Percentiles rank a stretch among this genome's conserved stretches.
Conservation (phyloP, 92 coral and sea anemone species). For the Zoanthus gigantus region DNA sequence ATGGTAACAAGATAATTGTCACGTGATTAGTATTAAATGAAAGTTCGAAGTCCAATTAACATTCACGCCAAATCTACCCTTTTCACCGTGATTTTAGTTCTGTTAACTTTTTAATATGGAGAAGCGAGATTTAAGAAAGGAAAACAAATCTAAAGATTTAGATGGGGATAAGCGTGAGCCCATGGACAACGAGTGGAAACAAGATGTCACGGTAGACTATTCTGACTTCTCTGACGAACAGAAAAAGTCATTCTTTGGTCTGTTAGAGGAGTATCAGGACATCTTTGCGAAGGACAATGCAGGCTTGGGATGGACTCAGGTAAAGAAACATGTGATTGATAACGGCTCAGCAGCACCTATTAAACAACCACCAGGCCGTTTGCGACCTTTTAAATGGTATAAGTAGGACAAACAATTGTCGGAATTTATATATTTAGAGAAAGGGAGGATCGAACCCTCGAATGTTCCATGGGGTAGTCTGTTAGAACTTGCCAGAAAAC, state of each 20-base stretch:
- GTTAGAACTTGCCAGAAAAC: constrained; percentile 49
- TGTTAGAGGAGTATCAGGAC: constrained; percentile 54
- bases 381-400: constrained; percentile 41
- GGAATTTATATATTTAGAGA: neutral
- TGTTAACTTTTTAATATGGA: constrained; percentile 23
- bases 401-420: neutral
- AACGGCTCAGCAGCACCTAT: constrained; percentile 59
- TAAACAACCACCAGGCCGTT: constrained; percentile 48
- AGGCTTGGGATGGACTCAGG: constrained; percentile 43
- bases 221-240: constrained; percentile 47
- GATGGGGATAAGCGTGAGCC: neutral
- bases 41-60: too few species aligned
- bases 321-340: too few species aligned
- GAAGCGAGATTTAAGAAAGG: neutral
- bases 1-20: too few species aligned
- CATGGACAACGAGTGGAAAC: constrained; percentile 21
- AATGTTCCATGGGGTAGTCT: constrained; percentile 56
- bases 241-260: constrained; percentile 17
- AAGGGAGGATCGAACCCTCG: constrained; percentile 44
- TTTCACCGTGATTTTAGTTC: constrained; percentile 43
- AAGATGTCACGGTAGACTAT: constrained; percentile 17
- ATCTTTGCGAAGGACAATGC: constrained; percentile 47
- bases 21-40: too few species aligned
- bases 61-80: constrained; percentile 6
- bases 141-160: neutral